Evolutionary conservation across 2,797 vertebrate genomes (phyloP).

Genomic region (Phrynocephalus vlangalii): DNA sequence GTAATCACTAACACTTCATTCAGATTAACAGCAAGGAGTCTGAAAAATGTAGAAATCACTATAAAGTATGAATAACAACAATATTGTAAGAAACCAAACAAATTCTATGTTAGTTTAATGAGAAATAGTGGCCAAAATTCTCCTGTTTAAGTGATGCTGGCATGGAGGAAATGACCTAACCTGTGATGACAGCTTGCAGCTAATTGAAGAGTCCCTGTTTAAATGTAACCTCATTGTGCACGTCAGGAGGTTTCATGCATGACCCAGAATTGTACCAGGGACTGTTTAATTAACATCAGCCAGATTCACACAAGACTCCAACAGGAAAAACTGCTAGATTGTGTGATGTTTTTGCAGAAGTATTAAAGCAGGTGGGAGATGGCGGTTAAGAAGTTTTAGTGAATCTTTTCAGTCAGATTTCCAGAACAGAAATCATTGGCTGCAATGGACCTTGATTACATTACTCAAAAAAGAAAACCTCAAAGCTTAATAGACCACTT

Average conservation of each 20-base stretch:
- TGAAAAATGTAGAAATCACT: background rate
- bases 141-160: too few species aligned
- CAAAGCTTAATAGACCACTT: background rate
- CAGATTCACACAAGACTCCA: background rate
- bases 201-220: too few species aligned
- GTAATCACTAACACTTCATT: background rate
- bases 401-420: background rate
- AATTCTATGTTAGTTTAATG: background rate
- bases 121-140: background rate
- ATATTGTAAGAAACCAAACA: background rate
- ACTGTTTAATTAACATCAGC: too few species aligned
- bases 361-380: background rate
- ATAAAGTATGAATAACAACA: background rate
- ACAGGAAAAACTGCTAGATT: background rate
- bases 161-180: too few species aligned
- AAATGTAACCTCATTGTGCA: too few species aligned
- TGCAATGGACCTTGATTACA: background rate
- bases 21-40: background rate
- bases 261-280: background rate
- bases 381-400: background rate
- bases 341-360: background rate
- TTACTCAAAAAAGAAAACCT: background rate
- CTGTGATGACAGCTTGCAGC: too few species aligned
- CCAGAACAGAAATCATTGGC: background rate
- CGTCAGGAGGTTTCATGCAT: too few species aligned